Base-by-base conservation (phyloP, 1,140 invertebrate genomes). In the Littorina saxatilis region DNA sequence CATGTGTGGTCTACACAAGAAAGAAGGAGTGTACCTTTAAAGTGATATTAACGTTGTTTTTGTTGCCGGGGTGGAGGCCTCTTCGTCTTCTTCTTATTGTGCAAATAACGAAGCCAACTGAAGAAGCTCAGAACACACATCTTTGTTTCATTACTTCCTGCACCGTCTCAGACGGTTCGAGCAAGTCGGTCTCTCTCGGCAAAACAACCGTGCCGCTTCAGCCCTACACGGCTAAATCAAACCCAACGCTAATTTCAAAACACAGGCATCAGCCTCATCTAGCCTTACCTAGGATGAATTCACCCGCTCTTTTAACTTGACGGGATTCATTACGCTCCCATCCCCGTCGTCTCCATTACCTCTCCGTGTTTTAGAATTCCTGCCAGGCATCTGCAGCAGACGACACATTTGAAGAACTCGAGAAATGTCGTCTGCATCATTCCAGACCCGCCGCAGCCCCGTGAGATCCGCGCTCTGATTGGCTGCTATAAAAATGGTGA, bases 401-500 rank as follows among this genome's bases (percentile, higher is more conserved):
- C 50, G 52, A 76, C 50, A 39, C 50, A 76, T 76, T 76, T 76
- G 29, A 50, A 76, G 50, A 55, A 76, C 74, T 47, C 35, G 43
- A 58, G 29, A 61, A 76, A 76, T 76, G 74, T 76, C 74, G 74
- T 61, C 74, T 76, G 74, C 74, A 37, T 76, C 74, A 39, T 76
- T n/a, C 74, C 74, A 76, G 50, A 52, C 29, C 55, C 13, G 35
- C 35, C 50, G 32, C 74, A 61, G 74, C 61, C 74, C 74, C 13
- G 20, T 58, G 50, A 11, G 74, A 76, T 76, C 32, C 35, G 1
- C 47, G 2, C 1, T 20, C 74, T 61, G 43, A 76, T 76, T 52
- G 74, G 58, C 50, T 32, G 27, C 74, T 35, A 47, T 47, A 76
- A 73, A 58, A 58, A 50, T 13, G 50, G 27, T 76, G 74, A 76